Evolutionary conservation across 2,113 vertebrate species (phyloP).

Genomic region (Macrotus californicus): DNA sequence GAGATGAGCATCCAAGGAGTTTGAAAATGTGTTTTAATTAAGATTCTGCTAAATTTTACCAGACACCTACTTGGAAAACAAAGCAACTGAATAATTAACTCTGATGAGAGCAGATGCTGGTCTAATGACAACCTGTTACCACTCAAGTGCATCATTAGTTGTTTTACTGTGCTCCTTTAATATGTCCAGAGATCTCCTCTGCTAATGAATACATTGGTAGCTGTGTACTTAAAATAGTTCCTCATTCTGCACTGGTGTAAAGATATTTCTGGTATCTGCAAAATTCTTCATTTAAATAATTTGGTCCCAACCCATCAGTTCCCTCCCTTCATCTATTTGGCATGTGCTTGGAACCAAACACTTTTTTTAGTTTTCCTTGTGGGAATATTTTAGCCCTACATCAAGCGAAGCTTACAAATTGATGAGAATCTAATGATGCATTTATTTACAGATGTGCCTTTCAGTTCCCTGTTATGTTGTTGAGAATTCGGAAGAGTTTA

Average conservation of each 20-base stretch:
- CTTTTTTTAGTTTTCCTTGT: slow-evolving; percentile 75
- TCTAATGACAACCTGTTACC: slow-evolving; percentile 92
- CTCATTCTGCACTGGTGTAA: slow-evolving; percentile 45
- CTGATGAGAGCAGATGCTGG: slow-evolving; percentile 92
- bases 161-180: slow-evolving; percentile 82
- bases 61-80: slow-evolving; percentile 89
- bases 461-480: slow-evolving; percentile 77
- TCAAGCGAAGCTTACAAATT: slow-evolving; percentile 85
- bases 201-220: slow-evolving; percentile 77
- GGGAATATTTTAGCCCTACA: slow-evolving; percentile 83
- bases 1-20: slow-evolving; percentile 87
- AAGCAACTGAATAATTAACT: slow-evolving; percentile 90
- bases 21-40: slow-evolving; percentile 91
- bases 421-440: slow-evolving; percentile 88
- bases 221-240: slow-evolving; percentile 74
- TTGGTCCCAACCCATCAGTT: background rate
- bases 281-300: slow-evolving; percentile 56
- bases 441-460: slow-evolving; percentile 90
- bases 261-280: slow-evolving; percentile 47
- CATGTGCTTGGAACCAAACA: slow-evolving; percentile 60
- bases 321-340: background rate
- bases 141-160: slow-evolving; percentile 86
- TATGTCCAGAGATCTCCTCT: slow-evolving; percentile 81
- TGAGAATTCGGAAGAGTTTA: slow-evolving; percentile 61
- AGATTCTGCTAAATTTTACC: slow-evolving; percentile 91